Conservation (phyloP, 1,140 invertebrate genomes). For the Drosophila burlai region DNA sequence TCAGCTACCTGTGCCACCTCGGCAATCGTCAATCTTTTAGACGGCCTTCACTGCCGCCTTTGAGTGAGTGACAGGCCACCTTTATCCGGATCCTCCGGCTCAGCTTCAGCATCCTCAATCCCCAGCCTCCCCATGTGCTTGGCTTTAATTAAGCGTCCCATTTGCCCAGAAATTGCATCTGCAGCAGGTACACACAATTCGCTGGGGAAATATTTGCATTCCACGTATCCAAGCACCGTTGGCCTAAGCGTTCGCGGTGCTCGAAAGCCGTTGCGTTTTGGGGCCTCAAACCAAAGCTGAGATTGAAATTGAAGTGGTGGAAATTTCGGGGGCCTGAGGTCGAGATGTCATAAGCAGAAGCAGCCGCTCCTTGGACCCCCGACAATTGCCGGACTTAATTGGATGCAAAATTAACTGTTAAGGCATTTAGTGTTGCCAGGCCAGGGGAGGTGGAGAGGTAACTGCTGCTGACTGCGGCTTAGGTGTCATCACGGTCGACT, state of each 20-base stretch:
- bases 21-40: conserved; percentile 46
- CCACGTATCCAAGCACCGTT: conserved; percentile 15
- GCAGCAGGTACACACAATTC: conserved; percentile 44
- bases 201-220: conserved; percentile 41
- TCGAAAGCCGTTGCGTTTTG: not conserved
- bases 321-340: conserved; percentile 4
- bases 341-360: conserved; percentile 37
- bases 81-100: conserved; percentile 8
- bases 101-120: not conserved
- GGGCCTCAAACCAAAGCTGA: not conserved
- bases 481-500: conserved; percentile 7
- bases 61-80: conserved; percentile 35
- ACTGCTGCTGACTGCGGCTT: not conserved
- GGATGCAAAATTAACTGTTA: conserved; percentile 77
- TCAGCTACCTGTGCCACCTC: conserved; percentile 25
- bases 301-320: conserved; percentile 1
- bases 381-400: conserved; percentile 55
- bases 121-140: conserved; percentile 20
- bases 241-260: conserved; percentile 26
- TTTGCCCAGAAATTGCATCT: conserved; percentile 42
- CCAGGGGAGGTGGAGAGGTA: not conserved
- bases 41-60: conserved; percentile 24
- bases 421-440: conserved; percentile 26
- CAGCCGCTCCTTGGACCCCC: conserved; percentile 4
- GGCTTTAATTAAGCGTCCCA: conserved; percentile 50